Conservation (phyloP, 2,113 vertebrate genomes). For the Sceloporus tristichus region DNA sequence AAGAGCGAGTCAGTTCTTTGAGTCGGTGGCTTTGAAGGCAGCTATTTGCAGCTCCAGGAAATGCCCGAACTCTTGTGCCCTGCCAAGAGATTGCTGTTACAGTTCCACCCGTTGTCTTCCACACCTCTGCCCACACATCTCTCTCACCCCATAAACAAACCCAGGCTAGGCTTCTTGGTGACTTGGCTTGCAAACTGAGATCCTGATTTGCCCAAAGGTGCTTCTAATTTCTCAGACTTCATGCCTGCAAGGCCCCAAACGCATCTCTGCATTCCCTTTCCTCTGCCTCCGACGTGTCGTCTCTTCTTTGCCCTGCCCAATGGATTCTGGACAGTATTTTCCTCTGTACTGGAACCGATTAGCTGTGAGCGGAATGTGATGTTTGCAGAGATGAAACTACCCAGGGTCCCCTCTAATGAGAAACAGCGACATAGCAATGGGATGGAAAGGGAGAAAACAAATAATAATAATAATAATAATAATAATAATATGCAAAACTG, state of each 20-base stretch:
- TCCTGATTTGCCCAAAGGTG: not conserved
- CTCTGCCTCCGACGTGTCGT: constrained; percentile 8
- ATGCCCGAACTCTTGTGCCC: not conserved
- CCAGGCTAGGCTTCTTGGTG: too few relatives aligned
- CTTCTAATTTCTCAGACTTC: not conserved
- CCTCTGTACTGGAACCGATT: constrained; percentile 70
- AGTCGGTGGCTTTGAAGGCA: not conserved
- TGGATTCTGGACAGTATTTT: constrained; percentile 60
- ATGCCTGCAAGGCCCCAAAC: fast-evolving
- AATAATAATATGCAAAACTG: constrained; percentile 1
- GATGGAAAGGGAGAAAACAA: not conserved
- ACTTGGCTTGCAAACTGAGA: not conserved
- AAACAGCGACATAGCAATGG: constrained; percentile 54
- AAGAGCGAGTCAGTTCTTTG: not conserved
- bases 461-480: not conserved
- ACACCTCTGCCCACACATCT: not conserved
- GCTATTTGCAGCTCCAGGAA: not conserved
- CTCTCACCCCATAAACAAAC: not conserved
- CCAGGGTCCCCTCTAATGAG: constrained; percentile 58
- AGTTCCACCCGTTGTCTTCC: not conserved
- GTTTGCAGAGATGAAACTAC: constrained; percentile 59
- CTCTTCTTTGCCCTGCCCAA: constrained; percentile 53
- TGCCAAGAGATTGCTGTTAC: not conserved
- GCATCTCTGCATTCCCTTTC: not conserved
- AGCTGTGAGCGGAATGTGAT: constrained; percentile 61